Evolutionary conservation across 1,140 invertebrate species (phyloP), one percentile per base, ranked within the genome.

Genomic region (Drosophila rhopaloa): DNA sequence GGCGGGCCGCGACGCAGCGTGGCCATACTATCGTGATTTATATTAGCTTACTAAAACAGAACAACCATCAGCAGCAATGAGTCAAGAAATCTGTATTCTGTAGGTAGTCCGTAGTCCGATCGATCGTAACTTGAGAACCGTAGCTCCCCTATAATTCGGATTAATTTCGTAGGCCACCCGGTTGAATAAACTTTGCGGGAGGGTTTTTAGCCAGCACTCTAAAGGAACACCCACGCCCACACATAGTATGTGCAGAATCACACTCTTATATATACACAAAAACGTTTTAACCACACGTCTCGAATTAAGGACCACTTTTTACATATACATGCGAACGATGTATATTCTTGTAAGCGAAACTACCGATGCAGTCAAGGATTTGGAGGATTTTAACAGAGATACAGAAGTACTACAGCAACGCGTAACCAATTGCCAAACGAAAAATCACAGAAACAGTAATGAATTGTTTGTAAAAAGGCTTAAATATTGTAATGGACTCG

Each of bases 1-100:
- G 96, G 95, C 85, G 94, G 95, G 76, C 94, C 96, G 46, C 95
- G 97, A 75, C 95, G 96, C 85, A 97, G 96, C 93, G 95, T 97
- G 82, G 97, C 97, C 92, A 97, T 98, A 94, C 94, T 98, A 90
- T 98, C 97, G 91, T 98, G 91, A 92, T 92, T 92, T 92, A 92
- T 84, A 79, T 90, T 91, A 91, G 88, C 85, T 59, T 91, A 92
- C 79, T 92, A 89, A 89, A 57, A 57, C 41, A 37, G 43, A 60
- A 46, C 32, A 55, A 48, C 51, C 56, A 50, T 50, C n/a, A 61
- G 40, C 60, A 79, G 63, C 74, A 82, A 59, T 70, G 62, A 72
- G 74, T 67, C 65, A 51, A 65, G 38, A 65, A 43, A 68, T 72
- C 62, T 62, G 63, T 82, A 88, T 50, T 78, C 76, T 54, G 66